A percentile compares a stretch with the other conserved stretches of the same genome.
Conservation (phyloP, 2,888 invertebrate genomes). For the Cantharis lateralis region DNA sequence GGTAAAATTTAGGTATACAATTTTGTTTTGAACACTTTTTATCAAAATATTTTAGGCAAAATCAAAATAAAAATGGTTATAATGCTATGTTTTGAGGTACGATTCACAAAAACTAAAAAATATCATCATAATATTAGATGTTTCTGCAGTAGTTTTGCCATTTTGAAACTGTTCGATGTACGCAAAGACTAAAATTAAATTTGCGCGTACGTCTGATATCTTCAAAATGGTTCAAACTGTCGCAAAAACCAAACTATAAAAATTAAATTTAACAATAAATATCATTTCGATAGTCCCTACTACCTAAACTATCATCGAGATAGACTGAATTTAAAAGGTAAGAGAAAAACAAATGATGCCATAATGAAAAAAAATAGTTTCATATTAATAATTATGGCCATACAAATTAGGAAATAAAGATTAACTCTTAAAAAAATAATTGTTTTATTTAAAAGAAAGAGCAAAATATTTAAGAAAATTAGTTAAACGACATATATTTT, state of each 20-base stretch:
- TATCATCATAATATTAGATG: background rate
- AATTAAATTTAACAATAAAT: no score
- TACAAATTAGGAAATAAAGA: background rate
- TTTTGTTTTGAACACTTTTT: background rate
- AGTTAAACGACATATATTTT: no score
- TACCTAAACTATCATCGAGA: no score
- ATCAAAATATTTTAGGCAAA: background rate
- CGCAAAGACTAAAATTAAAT: no score
- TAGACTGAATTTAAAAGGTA: background rate
- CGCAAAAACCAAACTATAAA: no score
- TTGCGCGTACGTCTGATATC: no score
- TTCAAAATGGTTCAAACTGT: no score
- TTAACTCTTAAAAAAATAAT: no score
- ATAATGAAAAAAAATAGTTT: background rate
- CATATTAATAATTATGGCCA: no score
- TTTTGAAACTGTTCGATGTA: no score
- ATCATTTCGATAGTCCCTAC: no score
- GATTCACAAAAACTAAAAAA: background rate
- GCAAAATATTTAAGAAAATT: background rate
- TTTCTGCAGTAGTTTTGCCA: no score
- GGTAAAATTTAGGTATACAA: background rate
- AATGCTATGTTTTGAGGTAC: background rate
- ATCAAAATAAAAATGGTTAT: background rate
- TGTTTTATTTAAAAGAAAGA: background rate
- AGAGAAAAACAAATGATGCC: background rate